phyloP scores from a whole-genome alignment of 1,140 invertebrate species.

The Heliconius nattereri region DNA sequence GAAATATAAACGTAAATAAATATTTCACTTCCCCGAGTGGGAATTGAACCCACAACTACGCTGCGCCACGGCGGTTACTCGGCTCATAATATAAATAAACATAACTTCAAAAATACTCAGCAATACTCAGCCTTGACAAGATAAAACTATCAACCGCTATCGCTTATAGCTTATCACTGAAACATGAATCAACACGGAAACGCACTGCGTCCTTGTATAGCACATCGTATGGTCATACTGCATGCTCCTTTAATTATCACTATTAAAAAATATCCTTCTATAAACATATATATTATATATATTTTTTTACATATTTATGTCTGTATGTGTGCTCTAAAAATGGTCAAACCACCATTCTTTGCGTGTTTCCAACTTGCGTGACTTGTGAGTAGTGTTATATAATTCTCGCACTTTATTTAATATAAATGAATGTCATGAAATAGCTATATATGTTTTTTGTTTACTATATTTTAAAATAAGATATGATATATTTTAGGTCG shows the following conservation, averaged over 20 bases:
- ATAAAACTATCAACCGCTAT: constrained; percentile 7
- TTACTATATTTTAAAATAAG: neutral
- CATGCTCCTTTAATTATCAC: constrained; percentile 69
- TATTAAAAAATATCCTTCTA: constrained; percentile 63
- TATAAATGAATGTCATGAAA: constrained; percentile 2
- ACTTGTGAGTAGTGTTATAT: neutral
- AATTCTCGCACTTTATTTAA: constrained; percentile 13
- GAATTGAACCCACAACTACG: too few relatives aligned
- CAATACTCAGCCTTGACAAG: neutral
- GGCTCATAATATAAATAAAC: neutral
- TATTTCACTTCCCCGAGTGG: too few relatives aligned
- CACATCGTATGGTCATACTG: constrained; percentile 62
- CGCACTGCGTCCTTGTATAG: constrained; percentile 71
- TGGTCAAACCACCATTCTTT: constrained; percentile 19
- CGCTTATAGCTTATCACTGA: constrained; percentile 39
- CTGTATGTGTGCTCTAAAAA: constrained; percentile 10
- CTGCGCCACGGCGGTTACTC: too few relatives aligned
- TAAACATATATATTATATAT: neutral
- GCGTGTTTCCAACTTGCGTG: constrained; percentile 16
- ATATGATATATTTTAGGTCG: too few relatives aligned
- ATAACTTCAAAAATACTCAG: neutral
- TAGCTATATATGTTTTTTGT: neutral
- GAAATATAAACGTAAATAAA: too few relatives aligned
- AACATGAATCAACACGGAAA: constrained; percentile 74
- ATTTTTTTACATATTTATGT: neutral